phyloP scores from a whole-genome alignment of 2,888 invertebrate species.

The Villa cingulata region DNA sequence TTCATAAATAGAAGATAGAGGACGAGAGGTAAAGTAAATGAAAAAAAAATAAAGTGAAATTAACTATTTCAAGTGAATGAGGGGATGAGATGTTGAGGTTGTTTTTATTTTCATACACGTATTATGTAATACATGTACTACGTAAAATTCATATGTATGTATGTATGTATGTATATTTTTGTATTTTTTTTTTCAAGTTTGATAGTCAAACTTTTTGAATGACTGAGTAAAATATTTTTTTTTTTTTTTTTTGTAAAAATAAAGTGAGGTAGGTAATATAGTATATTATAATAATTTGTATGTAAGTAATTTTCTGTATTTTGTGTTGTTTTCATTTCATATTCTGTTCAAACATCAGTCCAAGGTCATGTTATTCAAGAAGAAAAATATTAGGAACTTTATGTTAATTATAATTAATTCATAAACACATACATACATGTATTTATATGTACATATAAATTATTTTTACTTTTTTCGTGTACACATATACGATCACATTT shows the following conservation, averaged over 20 bases:
- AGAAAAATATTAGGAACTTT: not conserved
- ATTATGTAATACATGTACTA: no score
- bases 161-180: no score
- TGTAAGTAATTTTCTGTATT: no score
- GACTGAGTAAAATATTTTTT: not conserved
- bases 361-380: not conserved
- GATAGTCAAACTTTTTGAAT: not conserved
- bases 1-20: no score
- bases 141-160: no score
- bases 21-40: not conserved
- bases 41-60: not conserved
- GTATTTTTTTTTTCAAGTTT: not conserved
- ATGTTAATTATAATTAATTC: not conserved
- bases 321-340: not conserved
- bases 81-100: not conserved
- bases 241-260: not conserved
- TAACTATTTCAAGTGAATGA: not conserved
- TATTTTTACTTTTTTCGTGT: no score
- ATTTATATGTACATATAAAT: no score
- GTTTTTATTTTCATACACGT: no score
- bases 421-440: no score
- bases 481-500: no score
- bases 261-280: no score
- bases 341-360: not conserved
- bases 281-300: no score